These are phyloP conservation scores for Dastarcus helophoroides DNA, from an alignment of 2,888 invertebrate genomes.

Conservation along the genomic window DNA sequence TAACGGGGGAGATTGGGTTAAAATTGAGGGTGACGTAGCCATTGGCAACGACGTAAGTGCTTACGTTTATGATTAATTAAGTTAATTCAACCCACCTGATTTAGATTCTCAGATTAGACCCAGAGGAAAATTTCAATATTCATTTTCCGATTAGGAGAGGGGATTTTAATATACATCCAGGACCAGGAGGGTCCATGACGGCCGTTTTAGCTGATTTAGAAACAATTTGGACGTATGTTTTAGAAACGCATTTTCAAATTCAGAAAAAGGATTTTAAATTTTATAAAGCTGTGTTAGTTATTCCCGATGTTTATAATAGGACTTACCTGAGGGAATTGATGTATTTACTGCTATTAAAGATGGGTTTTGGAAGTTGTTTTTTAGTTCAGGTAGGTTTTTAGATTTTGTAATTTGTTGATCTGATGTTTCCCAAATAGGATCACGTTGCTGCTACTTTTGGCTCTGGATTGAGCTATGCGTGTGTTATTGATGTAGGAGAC, in stretches of 20 bases:
- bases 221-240: constrained; percentile 75
- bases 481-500: constrained; percentile 91
- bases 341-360: constrained; percentile 62
- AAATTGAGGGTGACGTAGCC: constrained; percentile 52
- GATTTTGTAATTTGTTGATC: constrained; percentile 5
- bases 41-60: constrained; percentile 61
- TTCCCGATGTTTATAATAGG: constrained; percentile 83
- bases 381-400: constrained; percentile 56
- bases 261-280: constrained; percentile 55
- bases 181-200: constrained; percentile 76
- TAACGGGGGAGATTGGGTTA: constrained; percentile 50
- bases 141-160: constrained; percentile 86
- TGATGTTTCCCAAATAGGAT: constrained; percentile 44
- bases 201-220: constrained; percentile 76
- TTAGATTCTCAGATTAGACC: constrained; percentile 53
- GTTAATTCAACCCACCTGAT: constrained; percentile 12
- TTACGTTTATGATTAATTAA: constrained; percentile 2
- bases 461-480: constrained; percentile 73
- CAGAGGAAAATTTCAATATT: constrained; percentile 63
- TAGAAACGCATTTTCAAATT: constrained; percentile 68
- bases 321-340: constrained; percentile 76
- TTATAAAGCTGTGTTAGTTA: constrained; percentile 76
- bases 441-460: constrained; percentile 80
- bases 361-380: constrained; percentile 80
- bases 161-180: constrained; percentile 73